Evolutionary conservation across 2,888 invertebrate genomes (phyloP), one percentile per base, ranked within the genome.

Genomic region (Spodoptera picta): DNA sequence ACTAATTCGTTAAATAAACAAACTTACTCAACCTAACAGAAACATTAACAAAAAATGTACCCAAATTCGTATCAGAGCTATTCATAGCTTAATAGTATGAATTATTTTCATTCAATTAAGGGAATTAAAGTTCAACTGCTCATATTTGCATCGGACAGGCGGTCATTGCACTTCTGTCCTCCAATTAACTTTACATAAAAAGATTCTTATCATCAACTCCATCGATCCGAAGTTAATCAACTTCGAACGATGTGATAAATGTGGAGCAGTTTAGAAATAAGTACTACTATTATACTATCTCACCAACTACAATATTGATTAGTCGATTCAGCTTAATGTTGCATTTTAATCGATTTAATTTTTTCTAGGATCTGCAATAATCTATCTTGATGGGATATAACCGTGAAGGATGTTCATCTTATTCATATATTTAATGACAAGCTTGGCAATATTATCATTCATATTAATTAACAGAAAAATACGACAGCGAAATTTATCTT

Each of bases 171-270:
- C 64, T 74, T 70, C 73, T 75, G 75, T 70, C 73, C 75, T 79
- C 55, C 72, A 77, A 73, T 80, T 74, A 75, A 73, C 75, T 78
- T 68, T 57, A 69, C 65, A 65, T 73, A 67, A 70, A 81, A 69
- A 65, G 57, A 69, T 68, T 73, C 5, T 70, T 79, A 80, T 82
- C 80, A 42, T 57, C 44, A n/a, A 52, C 49, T 59, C 45, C 53
- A 79, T 80, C 77, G 76, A 80, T 80, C 74, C 78, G 65, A 80
- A 78, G 60, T 70, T 76, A 75, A 82, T 81, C 77, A 77, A 77
- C 61, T 61, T 45, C 53, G 58, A 58, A 66, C 46, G 55, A 66
- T 52, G 69, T 51, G 66, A 73, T 80, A 71, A 73, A 73, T 59
- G 58, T 62, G 61, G 68, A 46, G 59, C 62, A 74, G 75, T 77